Percentiles rank a stretch among this genome's conserved stretches.
Conservation (phyloP, 64 coral and sea anemone genomes). For the Cladopsammia gracilis region DNA sequence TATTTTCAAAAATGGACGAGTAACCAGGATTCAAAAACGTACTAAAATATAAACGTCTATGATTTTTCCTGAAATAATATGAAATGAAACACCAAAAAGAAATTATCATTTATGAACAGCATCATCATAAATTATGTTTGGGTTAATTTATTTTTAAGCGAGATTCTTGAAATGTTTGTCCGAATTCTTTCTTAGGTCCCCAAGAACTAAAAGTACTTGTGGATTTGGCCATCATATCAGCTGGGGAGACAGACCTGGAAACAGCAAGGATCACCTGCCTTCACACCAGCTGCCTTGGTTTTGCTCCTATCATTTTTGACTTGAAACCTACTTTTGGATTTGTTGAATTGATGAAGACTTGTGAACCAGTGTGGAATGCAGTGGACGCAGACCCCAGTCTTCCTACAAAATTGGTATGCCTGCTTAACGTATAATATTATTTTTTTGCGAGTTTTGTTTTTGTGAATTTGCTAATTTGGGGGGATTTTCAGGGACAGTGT, state of each 20-base stretch:
- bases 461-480: background rate
- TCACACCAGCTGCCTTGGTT: constrained; percentile 75
- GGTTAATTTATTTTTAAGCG: background rate
- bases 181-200: constrained; percentile 39
- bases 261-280: constrained; percentile 75
- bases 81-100: too few relatives aligned
- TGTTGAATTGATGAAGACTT: constrained; percentile 69
- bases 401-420: constrained; percentile 71
- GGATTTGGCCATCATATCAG: constrained; percentile 90
- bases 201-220: constrained; percentile 82
- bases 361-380: constrained; percentile 83
- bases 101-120: background rate
- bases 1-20: too few relatives aligned
- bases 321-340: constrained; percentile 51
- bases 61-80: too few relatives aligned
- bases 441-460: background rate
- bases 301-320: constrained; percentile 81
- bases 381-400: constrained; percentile 63
- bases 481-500: too few relatives aligned
- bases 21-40: too few relatives aligned
- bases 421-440: background rate
- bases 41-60: too few relatives aligned
- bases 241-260: constrained; percentile 75
- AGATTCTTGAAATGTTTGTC: background rate
- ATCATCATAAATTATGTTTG: background rate